These are phyloP conservation scores for Potamarius usumacintae DNA, from an alignment of 2,113 vertebrate species.

Conservation along the genomic window DNA sequence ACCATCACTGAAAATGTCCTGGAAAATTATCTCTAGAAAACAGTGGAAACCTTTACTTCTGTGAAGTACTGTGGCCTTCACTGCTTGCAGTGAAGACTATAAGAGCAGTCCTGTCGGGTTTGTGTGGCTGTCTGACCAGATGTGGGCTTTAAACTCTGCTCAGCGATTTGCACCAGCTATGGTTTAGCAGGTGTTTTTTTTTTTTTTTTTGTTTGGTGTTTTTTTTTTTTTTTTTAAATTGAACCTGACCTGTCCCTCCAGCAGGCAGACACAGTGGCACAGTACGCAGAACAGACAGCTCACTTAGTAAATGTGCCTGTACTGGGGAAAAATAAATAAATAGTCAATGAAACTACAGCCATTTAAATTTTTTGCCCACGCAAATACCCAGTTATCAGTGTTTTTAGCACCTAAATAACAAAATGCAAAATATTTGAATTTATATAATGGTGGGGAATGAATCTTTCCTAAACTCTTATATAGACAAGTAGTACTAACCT, in stretches of 20 bases:
- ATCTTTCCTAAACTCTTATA: neutral
- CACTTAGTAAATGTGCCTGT: neutral
- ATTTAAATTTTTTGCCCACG: neutral
- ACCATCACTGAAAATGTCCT: too few relatives aligned
- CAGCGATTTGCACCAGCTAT: neutral
- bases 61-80: neutral
- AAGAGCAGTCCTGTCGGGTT: neutral
- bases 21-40: too few relatives aligned
- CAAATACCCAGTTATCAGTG: neutral
- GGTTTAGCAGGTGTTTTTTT: neutral
- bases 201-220: too few relatives aligned
- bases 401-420: neutral
- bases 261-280: neutral
- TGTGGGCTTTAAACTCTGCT: neutral
- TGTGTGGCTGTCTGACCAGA: neutral
- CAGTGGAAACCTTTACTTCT: neutral
- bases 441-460: neutral
- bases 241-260: neutral
- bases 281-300: neutral
- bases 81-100: neutral
- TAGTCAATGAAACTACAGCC: neutral
- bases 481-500: neutral
- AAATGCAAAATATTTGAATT: neutral
- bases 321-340: neutral
- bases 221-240: too few relatives aligned